Conservation (phyloP, 2,113 vertebrate genomes). For the Bucco capensis region DNA sequence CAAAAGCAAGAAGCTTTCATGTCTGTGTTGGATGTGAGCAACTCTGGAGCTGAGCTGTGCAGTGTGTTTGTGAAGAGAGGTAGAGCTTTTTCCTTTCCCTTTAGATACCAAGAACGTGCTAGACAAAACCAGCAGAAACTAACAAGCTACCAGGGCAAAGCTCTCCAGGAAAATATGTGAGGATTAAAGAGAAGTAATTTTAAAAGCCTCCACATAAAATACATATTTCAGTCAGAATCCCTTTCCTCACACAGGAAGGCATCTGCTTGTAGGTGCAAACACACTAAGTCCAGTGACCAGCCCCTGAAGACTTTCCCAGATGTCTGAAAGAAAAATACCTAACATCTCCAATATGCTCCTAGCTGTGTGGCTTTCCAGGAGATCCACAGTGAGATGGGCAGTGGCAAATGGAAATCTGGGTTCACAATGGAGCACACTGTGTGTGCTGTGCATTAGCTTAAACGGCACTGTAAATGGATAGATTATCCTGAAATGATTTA, state of each 20-base stretch:
- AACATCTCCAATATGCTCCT: conserved; percentile 74
- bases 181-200: conserved; percentile 57
- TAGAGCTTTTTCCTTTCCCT: neutral
- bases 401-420: conserved; percentile 61
- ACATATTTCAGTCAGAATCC: conserved; percentile 64
- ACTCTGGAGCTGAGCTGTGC: neutral
- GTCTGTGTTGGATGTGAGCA: neutral
- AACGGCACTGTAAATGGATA: conserved; percentile 43
- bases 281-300: conserved; percentile 66
- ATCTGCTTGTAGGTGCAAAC: conserved; percentile 57
- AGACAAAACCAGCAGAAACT: conserved; percentile 52
- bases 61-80: too few relatives aligned
- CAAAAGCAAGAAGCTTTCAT: neutral
- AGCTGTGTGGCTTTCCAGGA: conserved; percentile 63
- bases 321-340: conserved; percentile 79
- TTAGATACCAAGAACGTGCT: conserved; percentile 52
- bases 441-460: conserved; percentile 36
- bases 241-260: conserved; percentile 57
- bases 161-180: conserved; percentile 60
- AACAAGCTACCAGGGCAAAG: conserved; percentile 39
- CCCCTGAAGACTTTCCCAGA: conserved; percentile 77
- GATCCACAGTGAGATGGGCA: conserved; percentile 52
- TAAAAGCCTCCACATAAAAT: conserved; percentile 65
- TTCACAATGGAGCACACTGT: conserved; percentile 64
- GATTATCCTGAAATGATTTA: conserved; percentile 50